A percentile compares a stretch with the other conserved stretches of the same genome.
Conservation (phyloP, 2,888 invertebrate genomes). For the Dryococelus australis region DNA sequence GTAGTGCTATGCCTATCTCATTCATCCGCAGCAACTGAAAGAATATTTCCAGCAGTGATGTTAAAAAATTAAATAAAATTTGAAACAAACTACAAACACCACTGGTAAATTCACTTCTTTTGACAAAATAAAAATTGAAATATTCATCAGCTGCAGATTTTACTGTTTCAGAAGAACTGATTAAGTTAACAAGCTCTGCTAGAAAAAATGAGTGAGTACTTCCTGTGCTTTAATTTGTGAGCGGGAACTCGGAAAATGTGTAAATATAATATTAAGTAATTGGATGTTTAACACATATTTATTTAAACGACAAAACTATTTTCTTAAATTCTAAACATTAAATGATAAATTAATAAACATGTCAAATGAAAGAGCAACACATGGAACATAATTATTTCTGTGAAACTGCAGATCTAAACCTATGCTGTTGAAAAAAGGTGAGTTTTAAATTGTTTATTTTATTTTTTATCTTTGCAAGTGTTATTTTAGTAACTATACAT, state of each 20-base stretch:
- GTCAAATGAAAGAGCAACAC: background rate
- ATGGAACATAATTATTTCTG: background rate
- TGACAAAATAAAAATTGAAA: no score
- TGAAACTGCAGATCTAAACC: background rate
- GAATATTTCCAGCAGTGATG: no score
- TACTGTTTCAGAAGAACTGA: background rate
- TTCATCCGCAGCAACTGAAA: no score
- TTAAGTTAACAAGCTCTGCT: background rate
- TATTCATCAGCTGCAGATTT: background rate
- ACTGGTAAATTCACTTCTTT: no score
- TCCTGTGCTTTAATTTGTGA: background rate
- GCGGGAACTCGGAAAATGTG: background rate
- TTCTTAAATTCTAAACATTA: background rate
- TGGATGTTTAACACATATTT: background rate
- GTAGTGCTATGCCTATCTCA: no score
- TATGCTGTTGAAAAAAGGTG: background rate
- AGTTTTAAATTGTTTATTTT: background rate
- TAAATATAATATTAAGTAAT: background rate
- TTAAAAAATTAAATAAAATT: no score
- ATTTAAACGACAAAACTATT: background rate
- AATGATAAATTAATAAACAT: background rate
- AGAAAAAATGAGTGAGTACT: background rate
- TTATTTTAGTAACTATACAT: background rate
- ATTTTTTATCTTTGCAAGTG: background rate
- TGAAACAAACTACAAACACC: no score